Percentiles rank a stretch among this genome's conserved stretches.
Evolutionary conservation across 2,113 vertebrate genomes (phyloP).

Genomic region (Pteropus alecto): DNA sequence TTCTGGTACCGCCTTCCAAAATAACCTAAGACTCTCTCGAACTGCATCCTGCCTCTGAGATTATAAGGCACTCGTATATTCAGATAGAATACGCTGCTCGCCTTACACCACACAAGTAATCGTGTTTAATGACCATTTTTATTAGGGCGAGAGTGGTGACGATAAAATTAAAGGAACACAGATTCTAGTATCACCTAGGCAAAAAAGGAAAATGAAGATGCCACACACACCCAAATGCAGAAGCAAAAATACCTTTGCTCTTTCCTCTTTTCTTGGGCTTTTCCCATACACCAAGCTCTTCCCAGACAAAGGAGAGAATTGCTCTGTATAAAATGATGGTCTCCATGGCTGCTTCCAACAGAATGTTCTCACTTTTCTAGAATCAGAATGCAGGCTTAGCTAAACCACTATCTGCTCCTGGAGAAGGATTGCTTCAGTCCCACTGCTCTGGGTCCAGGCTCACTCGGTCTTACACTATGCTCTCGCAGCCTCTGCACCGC

Average conservation of each 20-base stretch:
- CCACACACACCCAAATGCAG: neutral
- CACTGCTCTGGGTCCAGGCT: rapidly evolving
- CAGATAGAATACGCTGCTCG: neutral
- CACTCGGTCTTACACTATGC: neutral
- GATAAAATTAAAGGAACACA: neutral
- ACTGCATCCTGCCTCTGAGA: neutral
- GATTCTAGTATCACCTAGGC: neutral
- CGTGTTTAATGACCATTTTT: neutral
- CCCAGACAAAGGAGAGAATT: conserved; percentile 32
- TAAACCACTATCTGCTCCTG: conserved; percentile 28
- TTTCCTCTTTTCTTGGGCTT: neutral
- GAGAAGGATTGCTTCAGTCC: neutral
- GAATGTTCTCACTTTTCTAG: conserved; percentile 26
- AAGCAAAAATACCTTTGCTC: neutral
- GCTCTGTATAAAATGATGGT: conserved; percentile 1
- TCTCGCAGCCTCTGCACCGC: neutral
- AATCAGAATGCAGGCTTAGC: neutral
- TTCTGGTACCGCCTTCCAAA: neutral
- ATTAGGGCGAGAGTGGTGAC: neutral
- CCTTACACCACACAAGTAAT: neutral
- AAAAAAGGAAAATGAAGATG: neutral
- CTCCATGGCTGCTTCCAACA: conserved; percentile 23
- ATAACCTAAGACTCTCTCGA: neutral
- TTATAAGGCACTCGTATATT: neutral
- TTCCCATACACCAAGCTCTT: neutral